phyloP scores from a whole-genome alignment of 2,797 vertebrate genomes.

The Oceanodroma leucorhoa region DNA sequence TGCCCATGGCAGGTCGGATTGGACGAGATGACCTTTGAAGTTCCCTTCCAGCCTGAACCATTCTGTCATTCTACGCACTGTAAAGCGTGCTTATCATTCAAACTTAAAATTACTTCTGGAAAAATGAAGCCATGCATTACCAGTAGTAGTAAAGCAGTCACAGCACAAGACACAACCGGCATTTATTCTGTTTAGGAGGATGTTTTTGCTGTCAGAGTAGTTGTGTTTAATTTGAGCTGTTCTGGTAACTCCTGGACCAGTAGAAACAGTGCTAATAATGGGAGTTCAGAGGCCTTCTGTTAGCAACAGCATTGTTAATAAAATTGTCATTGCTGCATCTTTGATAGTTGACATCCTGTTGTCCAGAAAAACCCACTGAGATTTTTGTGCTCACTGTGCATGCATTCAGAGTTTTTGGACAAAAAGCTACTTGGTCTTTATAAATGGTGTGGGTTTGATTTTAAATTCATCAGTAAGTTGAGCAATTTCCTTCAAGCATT shows the following conservation, averaged over 20 bases:
- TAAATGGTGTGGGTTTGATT: neutral
- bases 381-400: neutral
- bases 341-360: neutral
- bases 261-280: neutral
- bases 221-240: neutral
- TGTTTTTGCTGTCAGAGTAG: neutral
- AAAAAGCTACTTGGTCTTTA: neutral
- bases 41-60: neutral
- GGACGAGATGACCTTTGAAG: neutral
- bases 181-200: neutral
- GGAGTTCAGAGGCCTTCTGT: neutral
- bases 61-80: neutral
- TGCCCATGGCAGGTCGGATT: rapidly evolving
- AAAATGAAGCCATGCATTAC: neutral
- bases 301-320: neutral
- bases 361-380: neutral
- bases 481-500: neutral
- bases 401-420: neutral
- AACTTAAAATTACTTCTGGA: neutral
- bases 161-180: rapidly evolving
- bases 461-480: neutral
- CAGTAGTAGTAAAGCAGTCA: neutral
- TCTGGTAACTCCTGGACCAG: neutral
- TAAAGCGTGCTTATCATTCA: rapidly evolving
- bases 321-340: neutral